Evolutionary conservation across 1,140 invertebrate species (phyloP).

Genomic region (Nylanderia fulva): DNA sequence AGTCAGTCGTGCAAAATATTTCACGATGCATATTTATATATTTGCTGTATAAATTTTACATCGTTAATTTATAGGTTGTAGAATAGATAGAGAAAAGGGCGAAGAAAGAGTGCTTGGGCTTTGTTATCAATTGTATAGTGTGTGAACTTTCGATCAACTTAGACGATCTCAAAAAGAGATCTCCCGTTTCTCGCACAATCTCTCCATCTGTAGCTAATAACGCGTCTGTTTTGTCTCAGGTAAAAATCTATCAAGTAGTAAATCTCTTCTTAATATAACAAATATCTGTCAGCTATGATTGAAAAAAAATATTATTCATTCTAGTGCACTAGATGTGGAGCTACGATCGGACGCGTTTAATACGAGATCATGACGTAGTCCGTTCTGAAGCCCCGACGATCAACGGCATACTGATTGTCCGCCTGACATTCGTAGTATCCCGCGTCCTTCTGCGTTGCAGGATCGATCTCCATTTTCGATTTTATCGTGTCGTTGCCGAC

Average conservation of each 20-base stretch:
- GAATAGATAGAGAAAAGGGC: background rate
- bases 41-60: background rate
- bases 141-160: background rate
- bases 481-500: constrained; percentile 93
- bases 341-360: constrained; percentile 74
- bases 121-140: background rate
- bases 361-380: constrained; percentile 90
- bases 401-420: constrained; percentile 92
- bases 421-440: constrained; percentile 92
- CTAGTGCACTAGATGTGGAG: constrained; percentile 1
- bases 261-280: constrained; percentile 29
- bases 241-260: constrained; percentile 33
- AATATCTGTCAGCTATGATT: constrained; percentile 36
- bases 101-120: background rate
- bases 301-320: constrained; percentile 4
- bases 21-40: background rate
- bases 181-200: too few relatives aligned
- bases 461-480: constrained; percentile 97
- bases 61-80: background rate
- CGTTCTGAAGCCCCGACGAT: constrained; percentile 90
- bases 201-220: background rate
- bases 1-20: constrained; percentile 1
- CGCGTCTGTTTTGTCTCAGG: background rate
- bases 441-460: constrained; percentile 93
- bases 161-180: background rate